phyloP scores from a whole-genome alignment of 2,113 vertebrate species.

The Lepidothrix coronata region DNA sequence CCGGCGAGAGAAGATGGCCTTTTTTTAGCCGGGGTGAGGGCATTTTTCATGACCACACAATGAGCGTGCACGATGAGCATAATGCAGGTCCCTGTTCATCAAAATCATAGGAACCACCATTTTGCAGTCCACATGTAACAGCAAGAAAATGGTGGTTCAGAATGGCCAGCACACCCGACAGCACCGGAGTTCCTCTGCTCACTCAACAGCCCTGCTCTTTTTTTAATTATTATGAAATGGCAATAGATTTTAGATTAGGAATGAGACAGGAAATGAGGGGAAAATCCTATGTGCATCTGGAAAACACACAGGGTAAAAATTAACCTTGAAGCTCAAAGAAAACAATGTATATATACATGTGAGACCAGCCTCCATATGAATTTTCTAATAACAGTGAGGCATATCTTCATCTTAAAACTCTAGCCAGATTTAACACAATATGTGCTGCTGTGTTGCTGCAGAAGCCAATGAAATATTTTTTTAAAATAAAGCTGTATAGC shows the following conservation, averaged over 20 bases:
- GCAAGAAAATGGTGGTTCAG: conserved; percentile 74
- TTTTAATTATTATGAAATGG: conserved; percentile 40
- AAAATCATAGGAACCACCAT: conserved; percentile 68
- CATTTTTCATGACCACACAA: not conserved
- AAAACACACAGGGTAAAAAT: conserved; percentile 62
- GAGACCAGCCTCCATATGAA: conserved; percentile 19
- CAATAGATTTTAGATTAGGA: conserved; percentile 61
- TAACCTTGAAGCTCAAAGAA: conserved; percentile 49
- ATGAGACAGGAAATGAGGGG: conserved; percentile 52
- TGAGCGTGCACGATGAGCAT: not conserved
- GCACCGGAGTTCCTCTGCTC: not conserved
- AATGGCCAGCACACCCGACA: not conserved
- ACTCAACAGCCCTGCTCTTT: conserved; percentile 7
- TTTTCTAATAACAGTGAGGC: conserved; percentile 32
- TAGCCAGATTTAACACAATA: not conserved
- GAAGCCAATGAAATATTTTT: not conserved
- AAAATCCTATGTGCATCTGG: conserved; percentile 37
- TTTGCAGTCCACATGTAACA: conserved; percentile 53
- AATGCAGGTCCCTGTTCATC: conserved; percentile 10
- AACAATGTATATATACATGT: not conserved
- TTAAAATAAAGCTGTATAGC: not conserved
- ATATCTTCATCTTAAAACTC: not conserved
- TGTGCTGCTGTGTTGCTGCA: not conserved
- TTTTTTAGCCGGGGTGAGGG: not conserved
- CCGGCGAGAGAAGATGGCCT: not conserved